Evolutionary conservation across 2,797 vertebrate genomes (phyloP).

Genomic region (Pelobates cultripes): DNA sequence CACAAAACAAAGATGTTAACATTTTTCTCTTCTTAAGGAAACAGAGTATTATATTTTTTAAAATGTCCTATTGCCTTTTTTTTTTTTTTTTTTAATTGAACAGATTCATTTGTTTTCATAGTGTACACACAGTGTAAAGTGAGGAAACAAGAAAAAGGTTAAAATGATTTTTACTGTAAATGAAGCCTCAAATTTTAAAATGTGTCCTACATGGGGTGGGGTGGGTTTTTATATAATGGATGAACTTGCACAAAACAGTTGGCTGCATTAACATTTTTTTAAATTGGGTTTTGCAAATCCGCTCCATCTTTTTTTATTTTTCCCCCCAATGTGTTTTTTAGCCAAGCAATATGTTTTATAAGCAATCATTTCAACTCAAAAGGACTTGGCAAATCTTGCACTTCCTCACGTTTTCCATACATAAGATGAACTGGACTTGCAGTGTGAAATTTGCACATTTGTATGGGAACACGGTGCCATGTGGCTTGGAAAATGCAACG

Average conservation of each 20-base stretch:
- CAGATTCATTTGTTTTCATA: constrained; percentile 39
- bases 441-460: constrained; percentile 32
- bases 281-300: constrained; percentile 68
- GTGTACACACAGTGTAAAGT: constrained; percentile 20
- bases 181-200: constrained; percentile 71
- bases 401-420: constrained; percentile 4
- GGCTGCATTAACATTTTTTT: constrained; percentile 65
- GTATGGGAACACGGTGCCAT: constrained; percentile 27
- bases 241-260: constrained; percentile 60
- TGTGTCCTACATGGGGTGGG: constrained; percentile 64
- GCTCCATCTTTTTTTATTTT: constrained; percentile 47
- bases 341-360: constrained; percentile 70
- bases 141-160: neutral
- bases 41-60: constrained; percentile 76
- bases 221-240: constrained; percentile 63
- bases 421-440: constrained; percentile 30
- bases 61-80: constrained; percentile 67
- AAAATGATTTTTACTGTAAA: constrained; percentile 73
- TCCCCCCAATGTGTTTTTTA: constrained; percentile 62
- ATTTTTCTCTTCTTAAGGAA: constrained; percentile 71
- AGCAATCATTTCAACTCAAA: constrained; percentile 58
- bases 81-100: constrained; percentile 64
- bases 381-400: constrained; percentile 9
- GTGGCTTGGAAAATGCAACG: constrained; percentile 4
- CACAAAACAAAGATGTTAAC: constrained; percentile 65